Conservation (phyloP, 53 echinoderm and acorn worm species). For the Paracentrotus lividus region DNA sequence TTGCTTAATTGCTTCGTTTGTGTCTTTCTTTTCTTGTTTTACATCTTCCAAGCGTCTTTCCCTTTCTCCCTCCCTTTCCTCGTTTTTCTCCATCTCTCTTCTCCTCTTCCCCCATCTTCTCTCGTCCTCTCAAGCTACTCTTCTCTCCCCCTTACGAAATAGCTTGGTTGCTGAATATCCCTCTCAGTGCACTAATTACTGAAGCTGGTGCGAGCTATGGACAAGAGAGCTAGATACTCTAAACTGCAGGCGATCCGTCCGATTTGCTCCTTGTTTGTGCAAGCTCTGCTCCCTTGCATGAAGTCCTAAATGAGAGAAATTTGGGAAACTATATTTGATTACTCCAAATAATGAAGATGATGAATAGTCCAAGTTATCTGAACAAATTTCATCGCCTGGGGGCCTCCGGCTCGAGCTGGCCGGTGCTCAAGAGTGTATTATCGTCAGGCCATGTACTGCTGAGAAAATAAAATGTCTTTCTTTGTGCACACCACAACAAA, state of each 20-base stretch:
- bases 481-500: constrained; percentile 37
- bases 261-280: constrained; percentile 48
- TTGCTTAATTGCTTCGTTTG: constrained; percentile 71
- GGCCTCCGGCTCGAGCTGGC: constrained; percentile 33
- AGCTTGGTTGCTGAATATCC: constrained; percentile 35
- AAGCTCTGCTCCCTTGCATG: constrained; percentile 52
- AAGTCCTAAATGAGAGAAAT: constrained; percentile 61
- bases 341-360: constrained; percentile 69
- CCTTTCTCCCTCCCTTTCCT: background rate
- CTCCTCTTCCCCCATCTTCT: background rate
- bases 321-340: constrained; percentile 66
- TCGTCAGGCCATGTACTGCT: constrained; percentile 10
- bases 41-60: constrained; percentile 28
- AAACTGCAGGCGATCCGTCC: constrained; percentile 24
- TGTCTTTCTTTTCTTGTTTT: constrained; percentile 46
- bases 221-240: constrained; percentile 25
- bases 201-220: constrained; percentile 28
- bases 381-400: constrained; percentile 45
- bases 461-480: constrained; percentile 58
- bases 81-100: background rate
- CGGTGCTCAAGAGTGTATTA: constrained; percentile 32
- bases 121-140: background rate
- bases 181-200: constrained; percentile 50
- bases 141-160: constrained; percentile 33
- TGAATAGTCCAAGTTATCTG: constrained; percentile 46